Percentiles rank a stretch among this genome's conserved stretches.
phyloP scores from a whole-genome alignment of 2,113 vertebrate species.

The Takifugu flavidus region DNA sequence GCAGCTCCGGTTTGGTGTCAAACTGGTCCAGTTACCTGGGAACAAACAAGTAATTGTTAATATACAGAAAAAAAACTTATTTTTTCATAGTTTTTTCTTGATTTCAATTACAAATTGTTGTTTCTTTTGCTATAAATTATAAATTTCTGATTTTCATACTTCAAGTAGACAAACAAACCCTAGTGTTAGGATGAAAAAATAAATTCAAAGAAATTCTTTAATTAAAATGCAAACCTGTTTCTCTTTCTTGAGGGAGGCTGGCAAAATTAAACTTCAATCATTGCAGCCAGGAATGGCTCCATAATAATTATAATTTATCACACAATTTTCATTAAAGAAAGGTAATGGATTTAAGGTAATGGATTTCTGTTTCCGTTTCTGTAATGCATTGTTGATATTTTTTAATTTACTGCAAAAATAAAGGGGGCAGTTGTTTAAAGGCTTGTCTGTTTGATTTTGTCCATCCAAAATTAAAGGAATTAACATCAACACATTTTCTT shows the following conservation, averaged over 20 bases:
- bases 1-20: too few relatives aligned
- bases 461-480: background rate
- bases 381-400: too few relatives aligned
- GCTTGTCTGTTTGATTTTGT: slow-evolving; percentile 10
- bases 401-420: background rate
- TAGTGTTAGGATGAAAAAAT: slow-evolving; percentile 5
- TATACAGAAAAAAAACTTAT: too few relatives aligned
- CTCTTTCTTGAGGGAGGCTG: background rate
- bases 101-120: too few relatives aligned
- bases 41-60: too few relatives aligned
- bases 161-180: background rate
- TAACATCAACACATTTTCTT: slow-evolving; percentile 16
- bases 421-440: background rate
- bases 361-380: background rate
- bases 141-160: background rate
- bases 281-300: background rate
- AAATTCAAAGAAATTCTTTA: background rate
- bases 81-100: too few relatives aligned
- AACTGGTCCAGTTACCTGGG: too few relatives aligned
- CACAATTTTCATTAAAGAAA: background rate
- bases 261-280: background rate
- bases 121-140: background rate
- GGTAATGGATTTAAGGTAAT: background rate
- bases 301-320: background rate
- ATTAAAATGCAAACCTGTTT: slow-evolving; percentile 25